These are phyloP conservation scores for Syndactyla subalaris DNA, from an alignment of 2,797 vertebrate species.

Conservation along the genomic window DNA sequence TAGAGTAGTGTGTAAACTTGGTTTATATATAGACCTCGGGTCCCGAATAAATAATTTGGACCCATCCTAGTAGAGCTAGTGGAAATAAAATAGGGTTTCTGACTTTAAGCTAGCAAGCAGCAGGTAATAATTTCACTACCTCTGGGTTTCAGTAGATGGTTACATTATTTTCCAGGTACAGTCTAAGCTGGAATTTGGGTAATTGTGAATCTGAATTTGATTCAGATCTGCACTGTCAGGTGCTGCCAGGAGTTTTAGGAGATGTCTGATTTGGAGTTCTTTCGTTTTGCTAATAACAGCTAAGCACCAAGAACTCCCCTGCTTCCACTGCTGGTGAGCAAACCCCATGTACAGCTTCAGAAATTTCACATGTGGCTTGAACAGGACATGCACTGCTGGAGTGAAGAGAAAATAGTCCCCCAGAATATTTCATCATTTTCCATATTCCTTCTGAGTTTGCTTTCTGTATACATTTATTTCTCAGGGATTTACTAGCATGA, in stretches of 20 bases:
- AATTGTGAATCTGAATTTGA: neutral
- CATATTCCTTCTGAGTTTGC: neutral
- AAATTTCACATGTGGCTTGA: neutral
- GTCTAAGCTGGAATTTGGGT: neutral
- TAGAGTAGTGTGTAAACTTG: neutral
- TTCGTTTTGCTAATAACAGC: neutral
- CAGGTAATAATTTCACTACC: neutral
- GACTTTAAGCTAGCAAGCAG: neutral
- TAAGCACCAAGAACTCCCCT: neutral
- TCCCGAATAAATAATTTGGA: neutral
- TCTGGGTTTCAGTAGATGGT: neutral
- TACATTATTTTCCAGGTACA: neutral
- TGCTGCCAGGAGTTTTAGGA: neutral
- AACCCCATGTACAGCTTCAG: fast-evolving
- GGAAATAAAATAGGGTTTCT: neutral
- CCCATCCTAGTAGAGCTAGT: neutral
- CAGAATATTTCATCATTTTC: neutral
- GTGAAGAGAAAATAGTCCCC: neutral
- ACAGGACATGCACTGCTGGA: neutral
- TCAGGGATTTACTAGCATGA: neutral
- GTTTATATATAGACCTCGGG: neutral
- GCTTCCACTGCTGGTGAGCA: neutral
- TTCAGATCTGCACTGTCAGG: neutral
- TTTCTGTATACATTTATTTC: neutral
- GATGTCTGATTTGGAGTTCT: neutral